A percentile compares a stretch with the other conserved stretches of the same genome.
Evolutionary conservation across 35 echinoderm and acorn worm species (phyloP).

Genomic region (Apostichopus californicus): DNA sequence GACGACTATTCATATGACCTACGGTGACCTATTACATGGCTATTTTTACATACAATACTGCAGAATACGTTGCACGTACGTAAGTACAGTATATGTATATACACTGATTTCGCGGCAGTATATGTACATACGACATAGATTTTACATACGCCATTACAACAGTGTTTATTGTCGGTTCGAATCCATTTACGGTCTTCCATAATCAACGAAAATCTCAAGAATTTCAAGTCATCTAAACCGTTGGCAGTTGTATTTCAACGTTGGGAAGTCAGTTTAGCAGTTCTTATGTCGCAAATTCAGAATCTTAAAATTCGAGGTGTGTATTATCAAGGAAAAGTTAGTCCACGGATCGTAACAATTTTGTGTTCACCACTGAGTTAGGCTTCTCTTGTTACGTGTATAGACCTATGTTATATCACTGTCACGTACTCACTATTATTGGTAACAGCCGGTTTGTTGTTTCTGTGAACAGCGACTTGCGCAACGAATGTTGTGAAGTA

Average conservation of each 20-base stretch:
- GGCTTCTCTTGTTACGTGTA: no score
- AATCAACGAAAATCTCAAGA: slow-evolving; percentile 29
- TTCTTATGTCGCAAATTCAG: slow-evolving; percentile 58
- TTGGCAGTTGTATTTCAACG: slow-evolving; percentile 42
- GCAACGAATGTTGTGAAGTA: no score
- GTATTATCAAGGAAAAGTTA: not conserved
- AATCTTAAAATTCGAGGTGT: slow-evolving; percentile 44
- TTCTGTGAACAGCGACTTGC: no score
- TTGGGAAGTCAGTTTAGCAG: slow-evolving; percentile 30
- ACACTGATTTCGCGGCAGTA: no score
- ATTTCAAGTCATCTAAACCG: not conserved
- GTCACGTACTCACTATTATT: no score
- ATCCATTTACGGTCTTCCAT: not conserved
- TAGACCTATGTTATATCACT: no score
- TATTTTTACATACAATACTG: not conserved
- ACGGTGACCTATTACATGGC: not conserved
- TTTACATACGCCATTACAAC: not conserved
- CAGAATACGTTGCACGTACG: not conserved
- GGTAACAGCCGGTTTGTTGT: no score
- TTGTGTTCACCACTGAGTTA: not conserved
- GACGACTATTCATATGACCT: not conserved
- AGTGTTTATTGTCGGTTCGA: not conserved
- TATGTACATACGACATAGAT: no score
- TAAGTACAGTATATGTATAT: not conserved
- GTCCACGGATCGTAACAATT: not conserved